A percentile compares a stretch with the other conserved stretches of the same genome.
Evolutionary conservation across 2,797 vertebrate genomes (phyloP).

Genomic region (Micropoecilia bifurca): DNA sequence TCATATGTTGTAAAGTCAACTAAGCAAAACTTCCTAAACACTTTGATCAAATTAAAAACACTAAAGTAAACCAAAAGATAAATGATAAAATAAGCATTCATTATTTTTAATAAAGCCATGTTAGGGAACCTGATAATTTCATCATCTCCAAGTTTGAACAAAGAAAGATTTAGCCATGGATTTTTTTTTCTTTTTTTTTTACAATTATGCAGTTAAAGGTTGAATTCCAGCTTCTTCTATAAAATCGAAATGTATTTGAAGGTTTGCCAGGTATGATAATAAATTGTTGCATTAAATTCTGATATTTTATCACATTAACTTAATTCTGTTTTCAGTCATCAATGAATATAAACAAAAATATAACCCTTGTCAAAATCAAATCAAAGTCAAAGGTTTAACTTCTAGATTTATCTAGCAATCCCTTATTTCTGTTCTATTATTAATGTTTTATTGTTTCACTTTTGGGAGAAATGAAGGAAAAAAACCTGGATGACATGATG

Average conservation of each 20-base stretch:
- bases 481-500: slow-evolving; percentile 32
- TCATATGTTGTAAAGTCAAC: neutral
- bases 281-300: neutral
- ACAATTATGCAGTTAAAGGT: neutral
- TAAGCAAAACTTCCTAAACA: neutral
- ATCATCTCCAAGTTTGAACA: neutral
- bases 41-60: neutral
- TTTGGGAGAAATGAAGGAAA: slow-evolving; percentile 11
- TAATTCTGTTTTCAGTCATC: neutral
- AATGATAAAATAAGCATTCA: neutral
- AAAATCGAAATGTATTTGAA: neutral
- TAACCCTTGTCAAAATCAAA: neutral
- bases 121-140: neutral
- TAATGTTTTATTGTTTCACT: neutral
- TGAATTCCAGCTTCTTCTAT: neutral
- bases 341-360: neutral
- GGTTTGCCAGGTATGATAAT: neutral
- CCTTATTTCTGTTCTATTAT: neutral
- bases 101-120: neutral
- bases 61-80: neutral
- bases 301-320: neutral
- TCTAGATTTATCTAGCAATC: neutral
- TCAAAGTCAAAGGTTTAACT: neutral
- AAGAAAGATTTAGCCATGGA: neutral
- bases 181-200: neutral